Evolutionary conservation across 2,797 vertebrate species (phyloP).

Genomic region (Poliocrania exsul): DNA sequence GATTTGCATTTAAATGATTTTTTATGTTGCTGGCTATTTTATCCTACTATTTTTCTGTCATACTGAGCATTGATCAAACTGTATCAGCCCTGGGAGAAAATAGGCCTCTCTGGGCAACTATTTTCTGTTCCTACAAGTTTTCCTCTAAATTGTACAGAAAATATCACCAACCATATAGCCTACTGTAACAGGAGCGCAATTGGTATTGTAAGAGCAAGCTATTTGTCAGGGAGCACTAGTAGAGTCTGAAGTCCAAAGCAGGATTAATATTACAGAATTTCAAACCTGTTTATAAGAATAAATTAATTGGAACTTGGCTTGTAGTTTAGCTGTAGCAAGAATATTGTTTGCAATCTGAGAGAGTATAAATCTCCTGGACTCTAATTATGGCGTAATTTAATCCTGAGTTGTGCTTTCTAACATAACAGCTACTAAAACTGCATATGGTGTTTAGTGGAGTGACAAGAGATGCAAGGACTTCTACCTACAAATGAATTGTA

Average conservation of each 20-base stretch:
- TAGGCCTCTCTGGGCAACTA: background rate
- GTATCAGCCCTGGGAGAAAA: background rate
- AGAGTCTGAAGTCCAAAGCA: background rate
- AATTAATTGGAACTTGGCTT: background rate
- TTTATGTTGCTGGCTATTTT: background rate
- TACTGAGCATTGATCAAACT: background rate
- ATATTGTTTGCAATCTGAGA: background rate
- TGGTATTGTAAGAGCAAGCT: background rate
- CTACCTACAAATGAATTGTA: conserved; percentile 28
- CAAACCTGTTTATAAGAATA: conserved; percentile 6
- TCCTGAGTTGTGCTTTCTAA: conserved; percentile 29
- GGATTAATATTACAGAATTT: background rate
- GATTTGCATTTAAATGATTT: background rate
- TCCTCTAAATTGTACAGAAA: background rate
- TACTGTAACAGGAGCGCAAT: background rate
- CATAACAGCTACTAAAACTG: conserved; percentile 20
- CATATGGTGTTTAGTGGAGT: background rate
- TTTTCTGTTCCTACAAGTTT: background rate
- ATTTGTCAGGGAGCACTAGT: background rate
- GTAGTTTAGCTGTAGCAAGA: background rate
- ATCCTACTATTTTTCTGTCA: background rate
- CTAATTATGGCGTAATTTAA: background rate
- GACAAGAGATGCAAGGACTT: background rate
- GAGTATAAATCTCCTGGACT: conserved; percentile 15
- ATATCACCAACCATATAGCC: accelerated